Base-by-base conservation (phyloP, 2,888 invertebrate genomes). In the Pecten maximus region DNA sequence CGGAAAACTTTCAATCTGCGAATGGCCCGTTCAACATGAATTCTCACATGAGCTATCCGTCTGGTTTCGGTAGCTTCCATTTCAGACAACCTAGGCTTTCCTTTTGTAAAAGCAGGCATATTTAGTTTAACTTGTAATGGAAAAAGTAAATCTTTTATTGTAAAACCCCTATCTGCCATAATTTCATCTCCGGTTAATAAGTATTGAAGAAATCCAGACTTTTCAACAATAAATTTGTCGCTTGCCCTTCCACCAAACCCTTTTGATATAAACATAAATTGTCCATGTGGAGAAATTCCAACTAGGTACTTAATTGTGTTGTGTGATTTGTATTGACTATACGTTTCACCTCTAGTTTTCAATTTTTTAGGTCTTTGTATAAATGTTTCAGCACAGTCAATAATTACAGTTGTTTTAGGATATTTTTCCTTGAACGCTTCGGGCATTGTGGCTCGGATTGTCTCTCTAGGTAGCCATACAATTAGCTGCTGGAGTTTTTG, bases 211-310 rank as follows among this genome's bases (percentile, higher is more conserved):
- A 87, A 90, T 28, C 90, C 87, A 90, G 50, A 88, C 12, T 50
- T 88, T 54, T 88, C 87, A 3, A 60, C 60, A 19, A 90, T 87
- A 60, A 50, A 88, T 28, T 50, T 90, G 90, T 90, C 88, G 48
- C 90, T 90, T 3, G 74, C 90, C 8, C 90, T 44, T n/a, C 90
- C 90, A 35, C 50, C 87, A 87, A 48, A 90, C 10, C 54, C 40
- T 74, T 90, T 88, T 10, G 90, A 90, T n/a, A 90, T 40, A 39
- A 90, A 90, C 87, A 90, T 90, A 10, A 90, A 54, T 87, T 87
- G 39, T 4, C 88, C 90, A 19, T 88, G 40, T 3, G 90, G 90
- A 23, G 90, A 10, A 40, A 90, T 90, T 16, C 48, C 90, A 10
- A 88, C 12, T 23, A 87, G 48, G 40, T 40, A 86, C 50, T 87